Conservation (phyloP, 2,797 vertebrate species). For the Galagoides demidoff region DNA sequence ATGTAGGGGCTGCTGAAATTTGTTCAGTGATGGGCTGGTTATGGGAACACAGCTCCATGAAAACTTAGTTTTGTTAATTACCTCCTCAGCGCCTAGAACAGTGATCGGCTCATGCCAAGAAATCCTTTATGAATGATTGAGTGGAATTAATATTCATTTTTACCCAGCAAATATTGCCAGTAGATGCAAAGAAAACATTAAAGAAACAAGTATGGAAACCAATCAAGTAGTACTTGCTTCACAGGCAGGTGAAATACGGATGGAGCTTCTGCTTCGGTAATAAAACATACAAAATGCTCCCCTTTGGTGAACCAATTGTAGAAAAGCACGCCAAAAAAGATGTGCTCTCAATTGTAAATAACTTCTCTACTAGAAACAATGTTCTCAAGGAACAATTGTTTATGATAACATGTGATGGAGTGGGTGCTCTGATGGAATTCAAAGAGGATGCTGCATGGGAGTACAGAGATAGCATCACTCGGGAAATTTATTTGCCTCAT, state of each 20-base stretch:
- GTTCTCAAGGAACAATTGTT: not conserved
- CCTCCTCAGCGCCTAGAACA: not conserved
- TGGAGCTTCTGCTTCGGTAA: not conserved
- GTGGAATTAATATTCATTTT: slow-evolving; percentile 9
- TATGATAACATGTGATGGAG: slow-evolving; percentile 28
- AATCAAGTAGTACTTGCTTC: not conserved
- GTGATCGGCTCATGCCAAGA: not conserved
- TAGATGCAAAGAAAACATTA: not conserved
- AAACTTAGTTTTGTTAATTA: slow-evolving; percentile 23
- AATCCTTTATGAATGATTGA: slow-evolving; percentile 1
- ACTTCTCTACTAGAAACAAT: not conserved
- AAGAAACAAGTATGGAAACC: slow-evolving; percentile 27
- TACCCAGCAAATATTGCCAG: not conserved
- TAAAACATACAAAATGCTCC: not conserved
- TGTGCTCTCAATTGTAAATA: slow-evolving; percentile 11
- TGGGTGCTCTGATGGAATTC: slow-evolving; percentile 22
- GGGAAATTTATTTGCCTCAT: not conserved
- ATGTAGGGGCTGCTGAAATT: not conserved
- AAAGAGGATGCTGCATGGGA: not conserved
- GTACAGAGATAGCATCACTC: not conserved
- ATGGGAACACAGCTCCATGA: not conserved
- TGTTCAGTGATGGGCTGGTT: not conserved
- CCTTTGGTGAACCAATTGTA: slow-evolving; percentile 41
- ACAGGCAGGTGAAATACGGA: not conserved
- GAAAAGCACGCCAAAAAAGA: not conserved